Percentiles rank a stretch among this genome's conserved stretches.
phyloP scores from a whole-genome alignment of 2,113 vertebrate genomes.

The Chunga burmeisteri region DNA sequence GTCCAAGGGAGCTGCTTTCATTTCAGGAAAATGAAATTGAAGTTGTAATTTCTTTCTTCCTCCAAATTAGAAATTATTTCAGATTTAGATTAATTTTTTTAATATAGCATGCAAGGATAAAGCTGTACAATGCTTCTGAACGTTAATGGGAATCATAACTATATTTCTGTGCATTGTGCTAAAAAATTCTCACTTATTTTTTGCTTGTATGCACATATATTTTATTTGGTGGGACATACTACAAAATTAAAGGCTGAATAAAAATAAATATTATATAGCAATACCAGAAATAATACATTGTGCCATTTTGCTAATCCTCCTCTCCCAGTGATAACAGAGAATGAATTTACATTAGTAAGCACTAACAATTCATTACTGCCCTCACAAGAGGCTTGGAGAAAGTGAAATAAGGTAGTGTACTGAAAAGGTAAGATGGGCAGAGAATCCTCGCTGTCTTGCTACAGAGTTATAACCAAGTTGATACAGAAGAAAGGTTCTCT shows the following conservation, averaged over 20 bases:
- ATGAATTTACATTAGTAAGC: slow-evolving; percentile 61
- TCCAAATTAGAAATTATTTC: slow-evolving; percentile 19
- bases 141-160: not conserved
- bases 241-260: slow-evolving; percentile 44
- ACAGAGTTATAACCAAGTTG: not conserved
- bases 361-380: slow-evolving; percentile 66
- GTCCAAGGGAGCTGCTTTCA: not conserved
- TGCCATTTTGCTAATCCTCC: slow-evolving; percentile 55
- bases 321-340: slow-evolving; percentile 57
- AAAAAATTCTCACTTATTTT: not conserved
- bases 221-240: not conserved
- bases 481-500: not conserved
- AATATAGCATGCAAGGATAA: not conserved
- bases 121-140: not conserved
- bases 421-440: not conserved
- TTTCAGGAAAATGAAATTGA: slow-evolving; percentile 34
- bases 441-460: not conserved
- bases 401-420: not conserved
- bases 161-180: not conserved
- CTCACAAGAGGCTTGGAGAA: slow-evolving; percentile 26
- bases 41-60: slow-evolving; percentile 19
- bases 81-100: not conserved
- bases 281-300: slow-evolving; percentile 58
- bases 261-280: slow-evolving; percentile 24
- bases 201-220: not conserved